Evolutionary conservation across 2,888 invertebrate genomes (phyloP).

Genomic region (Epirrhoe alternata): DNA sequence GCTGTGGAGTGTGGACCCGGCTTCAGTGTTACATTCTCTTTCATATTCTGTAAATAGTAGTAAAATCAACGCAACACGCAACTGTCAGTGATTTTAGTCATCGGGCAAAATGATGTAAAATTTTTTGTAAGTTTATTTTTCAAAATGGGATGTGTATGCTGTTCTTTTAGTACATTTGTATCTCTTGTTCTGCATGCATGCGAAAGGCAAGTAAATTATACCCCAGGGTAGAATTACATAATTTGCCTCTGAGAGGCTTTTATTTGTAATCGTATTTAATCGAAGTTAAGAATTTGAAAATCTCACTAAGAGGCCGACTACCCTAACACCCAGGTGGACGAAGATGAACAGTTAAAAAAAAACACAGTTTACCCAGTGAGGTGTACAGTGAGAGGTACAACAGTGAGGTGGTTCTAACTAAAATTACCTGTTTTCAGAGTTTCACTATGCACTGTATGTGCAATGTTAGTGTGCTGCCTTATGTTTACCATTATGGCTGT

Average conservation of each 20-base stretch:
- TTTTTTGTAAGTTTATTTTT: constrained; percentile 17
- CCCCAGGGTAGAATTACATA: neutral
- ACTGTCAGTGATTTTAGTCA: neutral
- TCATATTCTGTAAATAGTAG: neutral
- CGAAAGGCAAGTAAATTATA: constrained; percentile 62
- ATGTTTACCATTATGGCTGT: constrained; percentile 67
- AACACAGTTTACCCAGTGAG: too few species aligned
- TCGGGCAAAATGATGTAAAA: constrained; percentile 5
- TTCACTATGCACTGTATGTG: constrained; percentile 75
- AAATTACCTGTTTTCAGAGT: constrained; percentile 54
- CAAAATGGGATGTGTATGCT: constrained; percentile 77
- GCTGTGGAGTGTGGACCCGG: too few species aligned
- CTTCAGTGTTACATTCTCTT: too few species aligned
- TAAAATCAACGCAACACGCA: neutral
- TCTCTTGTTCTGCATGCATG: constrained; percentile 70
- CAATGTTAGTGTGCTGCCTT: constrained; percentile 71
- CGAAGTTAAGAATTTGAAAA: too few species aligned
- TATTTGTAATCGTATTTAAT: too few species aligned
- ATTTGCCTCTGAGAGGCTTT: too few species aligned
- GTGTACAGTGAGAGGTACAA: too few species aligned
- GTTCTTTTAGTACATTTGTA: constrained; percentile 70
- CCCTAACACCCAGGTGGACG: too few species aligned
- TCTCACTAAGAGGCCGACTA: too few species aligned
- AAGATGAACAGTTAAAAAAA: too few species aligned
- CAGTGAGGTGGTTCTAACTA: too few species aligned